These are phyloP conservation scores for Cygnus buccinator DNA, from an alignment of 2,113 vertebrate species.

Conservation along the genomic window DNA sequence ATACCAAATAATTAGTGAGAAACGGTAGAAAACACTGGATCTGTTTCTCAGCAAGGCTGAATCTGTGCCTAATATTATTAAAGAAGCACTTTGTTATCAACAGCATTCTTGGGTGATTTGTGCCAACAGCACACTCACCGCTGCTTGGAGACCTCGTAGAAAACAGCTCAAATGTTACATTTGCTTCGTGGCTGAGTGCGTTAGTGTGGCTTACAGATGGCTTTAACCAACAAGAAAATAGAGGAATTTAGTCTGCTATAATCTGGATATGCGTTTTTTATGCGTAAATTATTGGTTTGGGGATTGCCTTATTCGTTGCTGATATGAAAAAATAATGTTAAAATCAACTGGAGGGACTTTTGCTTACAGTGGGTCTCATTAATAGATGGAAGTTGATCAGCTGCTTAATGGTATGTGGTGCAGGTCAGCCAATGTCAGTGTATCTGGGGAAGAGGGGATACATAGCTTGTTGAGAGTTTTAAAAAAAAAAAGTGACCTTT, in stretches of 20 bases:
- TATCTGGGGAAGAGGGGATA: background rate
- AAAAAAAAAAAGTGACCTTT: background rate
- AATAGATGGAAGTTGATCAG: background rate
- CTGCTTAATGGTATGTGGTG: background rate
- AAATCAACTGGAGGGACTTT: background rate
- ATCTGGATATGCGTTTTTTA: too few species aligned
- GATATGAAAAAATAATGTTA: background rate
- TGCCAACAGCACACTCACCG: background rate
- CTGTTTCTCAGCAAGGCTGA: background rate
- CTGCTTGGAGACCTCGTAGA: background rate
- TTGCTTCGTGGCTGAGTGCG: background rate
- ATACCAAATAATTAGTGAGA: background rate
- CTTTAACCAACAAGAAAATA: background rate
- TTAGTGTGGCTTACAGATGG: background rate
- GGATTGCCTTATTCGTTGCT: background rate
- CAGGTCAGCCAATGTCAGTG: background rate
- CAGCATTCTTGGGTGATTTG: background rate
- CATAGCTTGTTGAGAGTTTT: background rate
- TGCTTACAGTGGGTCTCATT: background rate
- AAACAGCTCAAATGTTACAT: background rate
- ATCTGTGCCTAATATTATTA: background rate
- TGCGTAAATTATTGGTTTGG: background rate
- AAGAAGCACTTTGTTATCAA: background rate
- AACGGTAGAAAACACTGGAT: background rate
- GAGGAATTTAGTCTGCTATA: background rate